Base-by-base conservation (phyloP, 2,888 invertebrate genomes). In the Zygogramma bicolorata region DNA sequence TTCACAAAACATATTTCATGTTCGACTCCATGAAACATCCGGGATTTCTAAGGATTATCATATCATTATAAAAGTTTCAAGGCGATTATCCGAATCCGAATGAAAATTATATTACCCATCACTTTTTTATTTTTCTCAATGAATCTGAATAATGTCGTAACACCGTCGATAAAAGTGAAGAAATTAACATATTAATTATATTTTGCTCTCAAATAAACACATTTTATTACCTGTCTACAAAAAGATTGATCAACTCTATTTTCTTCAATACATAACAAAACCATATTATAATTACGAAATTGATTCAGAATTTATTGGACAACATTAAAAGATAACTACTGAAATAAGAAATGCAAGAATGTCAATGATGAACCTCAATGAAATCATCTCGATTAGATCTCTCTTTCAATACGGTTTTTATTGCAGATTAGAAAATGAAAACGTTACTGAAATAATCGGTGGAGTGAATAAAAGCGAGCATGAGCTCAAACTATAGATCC, bases 121-220 rank as follows among this genome's bases (percentile, higher is more conserved):
- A 53, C 25, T 38, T 6, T 53, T 22, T 53, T 27, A 53, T n/a
- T 53, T 22, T 27, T n/a, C 13, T 25, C 22, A 53, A 25, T 53
- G 6, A 25, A 25, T 25, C 27, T 27, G 27, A 27, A 25, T 53
- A n/a, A 53, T 53, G 22, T 53, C 53, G 53, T 53, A 53, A 53
- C 22, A 53, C 2, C 22, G n/a, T 53, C 25, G 27, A 53, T 25
- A 53, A 53, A 53, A 53, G 27, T 1, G 7, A 13, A 22, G 53
- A 53, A 53, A 53, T 53, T 53, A 53, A 25, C 53, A 53, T 53
- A 8, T 13, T 22, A 53, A 53, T 53, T 53, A 53, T 53, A 25
- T 53, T 53, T 53, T 53, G 13, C 53, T 27, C 53, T 53, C 53
- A 25, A 53, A 53, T 53, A 25, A 53, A 53, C 53, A 53, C 2